Base-by-base conservation (phyloP, 1,140 invertebrate species). In the Pollicipes pollicipes region DNA sequence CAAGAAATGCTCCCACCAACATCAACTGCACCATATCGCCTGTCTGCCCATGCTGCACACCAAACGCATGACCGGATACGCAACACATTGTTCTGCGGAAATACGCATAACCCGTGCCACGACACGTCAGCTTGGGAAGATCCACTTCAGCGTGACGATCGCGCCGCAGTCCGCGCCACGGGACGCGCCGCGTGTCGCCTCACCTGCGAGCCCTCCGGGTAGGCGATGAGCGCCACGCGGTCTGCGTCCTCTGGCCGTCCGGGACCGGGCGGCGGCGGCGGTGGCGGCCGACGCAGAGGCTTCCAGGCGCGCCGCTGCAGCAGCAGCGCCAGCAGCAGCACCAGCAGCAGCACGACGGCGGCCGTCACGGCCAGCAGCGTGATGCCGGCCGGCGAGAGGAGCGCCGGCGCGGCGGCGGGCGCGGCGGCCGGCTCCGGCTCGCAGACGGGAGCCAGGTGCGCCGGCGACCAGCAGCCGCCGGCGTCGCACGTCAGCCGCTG, bases 281-380 rank as follows among this genome's bases (percentile, higher is more conserved):
- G 73, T 29, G 73, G 73, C 32, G 72, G 30, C 75, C 73, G 45
- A 79, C 80, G n/a, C 74, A 76, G 64, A 74, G 73, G 64, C 77
- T 77, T 58, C 45, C 45, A 13, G 82, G 81, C 37, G 76, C 74
- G 82, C 81, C 83, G 72, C 82, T 82, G 6, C 82, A 81, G 37
- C 77, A 77, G 30, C 73, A 64, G 24, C 77, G 74, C 74, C 82
- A 83, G 45, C 79, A 81, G 75, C n/a, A 75, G 76, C 68, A 74
- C 71, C 26, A 76, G 73, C 64, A 37, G 30, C 3, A 72, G 26
- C 31, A 26, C 27, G 29, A 26, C n/a, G 24, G 80, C 81, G 73
- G 82, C 82, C 68, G 81, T 80, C 73, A 80, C 82, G 13, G 81
- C 80, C 71, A 83, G 82, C 45, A 83, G 75, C 16, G 82, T 81